phyloP scores from a whole-genome alignment of 2,797 vertebrate species.

The Acanthurus lineatus region DNA sequence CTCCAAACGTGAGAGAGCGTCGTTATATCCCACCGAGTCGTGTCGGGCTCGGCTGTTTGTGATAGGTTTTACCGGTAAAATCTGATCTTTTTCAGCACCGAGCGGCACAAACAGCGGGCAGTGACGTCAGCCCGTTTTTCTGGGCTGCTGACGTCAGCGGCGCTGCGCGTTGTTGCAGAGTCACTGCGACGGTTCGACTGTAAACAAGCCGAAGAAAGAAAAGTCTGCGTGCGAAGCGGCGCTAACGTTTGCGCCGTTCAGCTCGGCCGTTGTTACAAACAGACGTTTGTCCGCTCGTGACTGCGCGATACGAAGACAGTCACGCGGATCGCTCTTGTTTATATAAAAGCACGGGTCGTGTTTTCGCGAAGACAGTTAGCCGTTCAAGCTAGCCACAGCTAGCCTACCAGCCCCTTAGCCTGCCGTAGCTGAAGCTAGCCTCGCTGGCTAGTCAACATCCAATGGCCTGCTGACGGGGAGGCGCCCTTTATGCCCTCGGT shows the following conservation, averaged over 20 bases:
- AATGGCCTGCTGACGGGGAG: conserved; percentile 39
- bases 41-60: not conserved
- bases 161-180: conserved; percentile 82
- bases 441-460: conserved; percentile 43
- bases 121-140: not conserved
- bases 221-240: conserved; percentile 18
- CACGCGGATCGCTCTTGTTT: not conserved
- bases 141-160: conserved; percentile 69
- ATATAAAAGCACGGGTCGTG: not conserved
- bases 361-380: conserved; percentile 44
- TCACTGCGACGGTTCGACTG: conserved; percentile 81
- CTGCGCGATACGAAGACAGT: fast-evolving
- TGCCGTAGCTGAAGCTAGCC: conserved; percentile 50
- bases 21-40: too few species aligned
- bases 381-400: conserved; percentile 21
- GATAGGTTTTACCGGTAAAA: not conserved
- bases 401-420: conserved; percentile 18
- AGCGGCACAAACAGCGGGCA: not conserved
- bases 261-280: fast-evolving
- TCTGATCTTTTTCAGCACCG: too few species aligned
- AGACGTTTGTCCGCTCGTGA: not conserved
- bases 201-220: conserved; percentile 79
- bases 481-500: conserved; percentile 60
- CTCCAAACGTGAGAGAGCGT: too few species aligned
- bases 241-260: too few species aligned